Evolutionary conservation across 2,888 invertebrate genomes (phyloP).

Genomic region (Lamellibrachia columna): DNA sequence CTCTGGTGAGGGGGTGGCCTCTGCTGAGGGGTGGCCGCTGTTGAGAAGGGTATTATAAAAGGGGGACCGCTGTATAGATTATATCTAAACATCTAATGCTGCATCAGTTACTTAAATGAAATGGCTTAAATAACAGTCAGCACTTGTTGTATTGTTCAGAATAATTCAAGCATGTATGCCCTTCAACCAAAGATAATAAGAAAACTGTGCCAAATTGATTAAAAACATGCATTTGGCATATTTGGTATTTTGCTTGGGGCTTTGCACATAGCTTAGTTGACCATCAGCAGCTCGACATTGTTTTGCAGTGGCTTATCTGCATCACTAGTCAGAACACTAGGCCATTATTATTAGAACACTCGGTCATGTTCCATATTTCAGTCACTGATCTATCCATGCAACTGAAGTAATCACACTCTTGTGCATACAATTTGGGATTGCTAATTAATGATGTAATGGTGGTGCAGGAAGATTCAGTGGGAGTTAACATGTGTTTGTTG

Average conservation of each 20-base stretch:
- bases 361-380: neutral
- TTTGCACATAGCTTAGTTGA: neutral
- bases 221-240: neutral
- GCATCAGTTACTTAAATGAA: neutral
- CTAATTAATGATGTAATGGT: neutral
- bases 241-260: neutral
- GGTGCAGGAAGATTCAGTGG: neutral
- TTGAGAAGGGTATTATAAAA: too few relatives aligned
- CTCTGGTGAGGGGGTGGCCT: too few relatives aligned
- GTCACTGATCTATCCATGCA: neutral
- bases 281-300: neutral
- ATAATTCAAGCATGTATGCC: neutral
- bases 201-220: neutral
- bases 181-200: neutral
- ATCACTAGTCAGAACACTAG: neutral
- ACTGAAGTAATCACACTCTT: neutral
- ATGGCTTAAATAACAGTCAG: neutral
- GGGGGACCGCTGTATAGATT: too few relatives aligned
- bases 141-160: neutral
- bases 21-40: too few relatives aligned
- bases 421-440: neutral
- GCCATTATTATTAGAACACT: neutral
- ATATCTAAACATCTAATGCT: too few relatives aligned
- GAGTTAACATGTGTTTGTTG: neutral
- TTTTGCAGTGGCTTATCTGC: neutral